Conservation (phyloP, 1,140 invertebrate genomes). For the Pseudachorutes palmiensis region DNA sequence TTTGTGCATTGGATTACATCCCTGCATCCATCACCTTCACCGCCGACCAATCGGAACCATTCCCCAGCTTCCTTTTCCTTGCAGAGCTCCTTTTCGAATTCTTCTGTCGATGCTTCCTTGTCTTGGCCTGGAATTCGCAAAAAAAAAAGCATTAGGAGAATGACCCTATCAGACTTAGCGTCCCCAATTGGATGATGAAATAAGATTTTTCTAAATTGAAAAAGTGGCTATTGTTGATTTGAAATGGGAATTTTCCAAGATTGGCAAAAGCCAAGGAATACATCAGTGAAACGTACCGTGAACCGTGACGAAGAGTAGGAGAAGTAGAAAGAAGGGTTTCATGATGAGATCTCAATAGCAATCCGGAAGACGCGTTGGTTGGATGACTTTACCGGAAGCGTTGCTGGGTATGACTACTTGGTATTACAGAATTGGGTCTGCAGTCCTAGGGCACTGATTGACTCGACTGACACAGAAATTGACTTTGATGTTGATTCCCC, state of each 20-base stretch:
- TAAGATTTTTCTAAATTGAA: not conserved
- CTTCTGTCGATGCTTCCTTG: slow-evolving; percentile 46
- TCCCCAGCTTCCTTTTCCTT: slow-evolving; percentile 92
- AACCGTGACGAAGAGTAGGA: not conserved
- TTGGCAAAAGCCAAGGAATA: not conserved
- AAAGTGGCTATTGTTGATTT: not conserved
- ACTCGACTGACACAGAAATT: not conserved
- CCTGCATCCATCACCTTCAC: slow-evolving; percentile 84
- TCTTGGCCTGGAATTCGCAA: not conserved
- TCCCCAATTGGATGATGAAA: not conserved
- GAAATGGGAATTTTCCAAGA: not conserved
- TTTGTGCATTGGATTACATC: slow-evolving; percentile 93
- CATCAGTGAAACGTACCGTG: no score
- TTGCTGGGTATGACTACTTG: no score
- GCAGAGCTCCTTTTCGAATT: slow-evolving; percentile 77
- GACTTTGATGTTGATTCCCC: not conserved
- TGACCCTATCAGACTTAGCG: not conserved
- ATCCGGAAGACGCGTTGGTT: not conserved
- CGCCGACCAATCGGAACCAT: slow-evolving; percentile 82
- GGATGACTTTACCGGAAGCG: not conserved
- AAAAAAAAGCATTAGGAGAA: not conserved
- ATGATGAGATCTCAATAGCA: no score
- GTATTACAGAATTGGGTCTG: not conserved
- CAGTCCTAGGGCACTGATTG: not conserved
- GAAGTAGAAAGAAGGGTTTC: no score